Base-by-base conservation (phyloP, 2,113 vertebrate genomes). In the Apodemus speciosus region DNA sequence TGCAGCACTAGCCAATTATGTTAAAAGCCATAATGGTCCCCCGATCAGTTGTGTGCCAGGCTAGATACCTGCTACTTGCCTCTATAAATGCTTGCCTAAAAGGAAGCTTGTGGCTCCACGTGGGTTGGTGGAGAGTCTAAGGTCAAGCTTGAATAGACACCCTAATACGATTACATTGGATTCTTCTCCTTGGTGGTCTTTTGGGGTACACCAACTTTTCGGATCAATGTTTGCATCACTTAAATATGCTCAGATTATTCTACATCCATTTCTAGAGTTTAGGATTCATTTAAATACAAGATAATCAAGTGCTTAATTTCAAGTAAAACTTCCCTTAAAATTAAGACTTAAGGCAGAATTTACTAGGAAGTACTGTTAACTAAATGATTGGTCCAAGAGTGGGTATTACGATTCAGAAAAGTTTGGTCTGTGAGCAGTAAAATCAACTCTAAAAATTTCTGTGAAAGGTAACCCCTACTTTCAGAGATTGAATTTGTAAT, bases 291-390 rank as follows among this genome's bases (percentile, higher is more conserved):
- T 77, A 60, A 95, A 85, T 88, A 89, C 14, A 91, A 58, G 62
- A 86, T 69, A 93, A 92, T 71, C 9, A 32, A 66, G 27, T 66
- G 62, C 11, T 27, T 96, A 97, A 96, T 90, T 96, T 40, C 68
- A 95, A 94, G 72, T 73, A 85, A 93, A 85, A 94, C 83, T 38
- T 38, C 32, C 93, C 90, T 35, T 85, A 89, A 90, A 91, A 90
- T 95, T 92, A 96, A 92, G 90, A 94, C 94, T 95, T 88, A 92
- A 95, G 90, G 40, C 27, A 62, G 62, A 94, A 94, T 75, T 32
- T 79, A 81, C 72, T 89, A 92, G 66, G 58, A 95, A 25, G 27
- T 40, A 90, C 86, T 86, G 35, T 92, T 96, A 75, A n/a, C n/a
- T 46, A 64, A 51, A 5, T 64, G n/a, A 85, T 8, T 90, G 68